Base-by-base conservation (phyloP, 2,113 vertebrate genomes). In the Copsychus sechellarum region DNA sequence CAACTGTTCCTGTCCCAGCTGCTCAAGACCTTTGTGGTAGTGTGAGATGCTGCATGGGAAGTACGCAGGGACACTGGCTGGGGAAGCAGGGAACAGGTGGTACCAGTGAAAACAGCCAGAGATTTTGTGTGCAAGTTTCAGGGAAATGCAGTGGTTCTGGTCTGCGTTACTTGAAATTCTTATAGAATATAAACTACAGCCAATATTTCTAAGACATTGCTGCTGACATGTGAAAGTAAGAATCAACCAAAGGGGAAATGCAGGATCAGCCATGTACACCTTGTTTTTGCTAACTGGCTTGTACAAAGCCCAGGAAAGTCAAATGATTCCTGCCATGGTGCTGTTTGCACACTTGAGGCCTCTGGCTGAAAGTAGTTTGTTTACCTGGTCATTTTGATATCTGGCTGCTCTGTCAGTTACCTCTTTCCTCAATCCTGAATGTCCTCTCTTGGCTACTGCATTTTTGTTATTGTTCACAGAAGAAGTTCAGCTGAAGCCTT, bases 31-130 rank as follows among this genome's bases (percentile, higher is more conserved):
- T 87, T 58, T 47, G 47, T 1, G 1, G 19, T 21, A 33, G 23
- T 6, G 48, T 38, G 23, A 21, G 24, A 8, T 73, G n/a, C 1
- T 69, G 33, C 0, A 1, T 28, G 40, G 9, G 9, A 8, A 33
- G 25, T 23, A 3, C 0, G 0, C 5, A 0, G 8, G 22, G 64
- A 43, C 8, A 19, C 19, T 45, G 64, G 5, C 36, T 34, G 28
- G 31, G 29, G n/a, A 12, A 74, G 50, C 28, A 26, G 60, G 20
- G 40, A 70, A 34, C 22, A 12, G 47, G 47, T 29, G 33, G 8
- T 34, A 21, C 47, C 11, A 1, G 3, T 3, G 31, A 51, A 88
- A 80, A 64, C 3, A 76, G 16, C 29, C 13, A 7, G 38, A 18
- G 17, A 21, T 61, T 90, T 60, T 64, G 6, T 65, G 9, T 48